Percentiles rank a stretch among this genome's conserved stretches.
phyloP scores from a whole-genome alignment of 2,888 invertebrate species.

The Eupeodes luniger region DNA sequence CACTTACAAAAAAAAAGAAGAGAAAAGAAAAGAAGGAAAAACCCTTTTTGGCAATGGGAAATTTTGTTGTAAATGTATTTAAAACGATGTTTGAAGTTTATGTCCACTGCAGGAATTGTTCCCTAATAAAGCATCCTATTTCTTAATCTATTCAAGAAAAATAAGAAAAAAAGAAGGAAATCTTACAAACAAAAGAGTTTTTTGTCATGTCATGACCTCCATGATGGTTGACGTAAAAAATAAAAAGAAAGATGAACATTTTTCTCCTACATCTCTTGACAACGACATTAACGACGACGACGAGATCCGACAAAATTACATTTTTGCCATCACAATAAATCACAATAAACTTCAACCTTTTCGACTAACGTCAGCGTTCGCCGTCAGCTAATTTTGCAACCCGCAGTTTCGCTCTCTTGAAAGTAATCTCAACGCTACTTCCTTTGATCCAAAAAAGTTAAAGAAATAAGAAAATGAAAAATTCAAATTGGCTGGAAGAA shows the following conservation, averaged over 20 bases:
- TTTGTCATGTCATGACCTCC: not conserved
- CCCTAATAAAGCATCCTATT: not conserved
- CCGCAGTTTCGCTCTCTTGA: conserved; percentile 39
- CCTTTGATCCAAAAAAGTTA: conserved; percentile 46
- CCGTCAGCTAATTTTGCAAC: conserved; percentile 4
- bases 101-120: not conserved
- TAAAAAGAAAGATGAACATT: conserved; percentile 1
- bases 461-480: not conserved
- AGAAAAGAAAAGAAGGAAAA: not conserved
- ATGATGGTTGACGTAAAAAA: not conserved
- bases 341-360: conserved; percentile 60
- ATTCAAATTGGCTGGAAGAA: not conserved
- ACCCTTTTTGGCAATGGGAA: not conserved
- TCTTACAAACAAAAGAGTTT: not conserved
- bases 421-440: conserved; percentile 52
- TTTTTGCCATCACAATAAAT: conserved; percentile 55
- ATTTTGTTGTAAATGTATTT: not conserved
- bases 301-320: conserved; percentile 14
- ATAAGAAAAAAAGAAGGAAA: not conserved
- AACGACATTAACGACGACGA: not conserved
- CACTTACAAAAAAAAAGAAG: not conserved
- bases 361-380: conserved; percentile 24
- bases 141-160: not conserved
- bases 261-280: conserved; percentile 16
- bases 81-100: conserved; percentile 2